Evolutionary conservation across 2,888 invertebrate species (phyloP).

Genomic region (Drosophila maculinotata): DNA sequence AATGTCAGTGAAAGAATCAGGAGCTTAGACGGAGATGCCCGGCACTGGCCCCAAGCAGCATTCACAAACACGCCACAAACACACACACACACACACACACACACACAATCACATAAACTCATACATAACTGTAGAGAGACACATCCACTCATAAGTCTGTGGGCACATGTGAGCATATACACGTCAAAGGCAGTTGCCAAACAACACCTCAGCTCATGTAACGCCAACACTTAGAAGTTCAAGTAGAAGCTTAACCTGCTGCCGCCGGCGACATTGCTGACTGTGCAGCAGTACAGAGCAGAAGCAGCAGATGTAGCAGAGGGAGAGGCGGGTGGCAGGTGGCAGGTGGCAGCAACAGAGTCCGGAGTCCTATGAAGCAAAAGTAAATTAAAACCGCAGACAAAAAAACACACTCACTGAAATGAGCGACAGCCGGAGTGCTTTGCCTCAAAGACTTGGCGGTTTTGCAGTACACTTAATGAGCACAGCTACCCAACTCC

Average conservation of each 20-base stretch:
- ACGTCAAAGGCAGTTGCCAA: slow-evolving; percentile 75
- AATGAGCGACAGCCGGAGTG: slow-evolving; percentile 60
- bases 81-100: background rate
- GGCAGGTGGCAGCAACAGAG: slow-evolving; percentile 13
- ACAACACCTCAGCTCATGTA: slow-evolving; percentile 71
- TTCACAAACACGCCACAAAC: slow-evolving; percentile 28
- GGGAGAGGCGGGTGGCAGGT: background rate
- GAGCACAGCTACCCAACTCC: slow-evolving; percentile 29
- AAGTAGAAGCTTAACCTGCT: slow-evolving; percentile 83
- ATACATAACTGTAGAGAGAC: background rate
- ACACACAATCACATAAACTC: background rate
- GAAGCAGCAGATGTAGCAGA: background rate
- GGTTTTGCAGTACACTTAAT: slow-evolving; percentile 58
- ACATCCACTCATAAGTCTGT: slow-evolving; percentile 39
- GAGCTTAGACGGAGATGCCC: slow-evolving; percentile 23
- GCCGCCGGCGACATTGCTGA: slow-evolving; percentile 75
- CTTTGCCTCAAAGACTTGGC: slow-evolving; percentile 61
- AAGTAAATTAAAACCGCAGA: slow-evolving; percentile 75
- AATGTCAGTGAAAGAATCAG: slow-evolving; percentile 41
- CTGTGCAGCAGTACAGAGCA: slow-evolving; percentile 26
- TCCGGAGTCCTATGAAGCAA: slow-evolving; percentile 51
- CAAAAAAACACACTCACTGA: slow-evolving; percentile 39
- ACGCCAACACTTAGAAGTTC: slow-evolving; percentile 83
- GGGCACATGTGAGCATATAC: slow-evolving; percentile 51
- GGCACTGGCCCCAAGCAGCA: slow-evolving; percentile 11